Percentiles rank a stretch among this genome's conserved stretches.
phyloP scores from a whole-genome alignment of 2,797 vertebrate genomes.

The Pipistrellus pygmaeus region DNA sequence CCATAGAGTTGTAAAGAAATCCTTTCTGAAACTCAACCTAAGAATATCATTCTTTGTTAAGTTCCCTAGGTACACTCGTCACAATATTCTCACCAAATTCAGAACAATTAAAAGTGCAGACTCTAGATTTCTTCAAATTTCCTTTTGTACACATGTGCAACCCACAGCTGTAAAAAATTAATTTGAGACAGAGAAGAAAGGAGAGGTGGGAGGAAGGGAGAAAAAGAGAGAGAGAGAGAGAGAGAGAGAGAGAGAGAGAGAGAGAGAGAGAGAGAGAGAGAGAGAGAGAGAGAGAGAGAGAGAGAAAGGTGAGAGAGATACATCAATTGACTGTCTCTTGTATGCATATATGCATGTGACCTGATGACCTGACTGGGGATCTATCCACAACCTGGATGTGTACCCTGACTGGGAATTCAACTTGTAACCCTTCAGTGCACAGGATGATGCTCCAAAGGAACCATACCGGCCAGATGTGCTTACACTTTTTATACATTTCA shows the following conservation, averaged over 20 bases:
- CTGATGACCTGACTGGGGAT: background rate
- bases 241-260: too few species aligned
- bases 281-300: background rate
- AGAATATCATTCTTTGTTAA: background rate
- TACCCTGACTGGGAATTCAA: background rate
- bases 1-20: background rate
- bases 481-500: background rate
- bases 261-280: background rate
- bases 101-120: background rate
- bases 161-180: background rate
- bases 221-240: background rate
- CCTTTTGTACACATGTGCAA: background rate
- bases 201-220: too few species aligned
- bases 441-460: background rate
- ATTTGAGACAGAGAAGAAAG: background rate
- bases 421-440: background rate
- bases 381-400: background rate
- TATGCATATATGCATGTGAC: background rate
- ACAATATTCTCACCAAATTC: background rate
- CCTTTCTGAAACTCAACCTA: constrained; percentile 31
- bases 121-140: background rate
- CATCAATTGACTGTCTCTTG: background rate
- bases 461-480: background rate
- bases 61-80: background rate
- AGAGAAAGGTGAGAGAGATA: background rate